A percentile compares a stretch with the other conserved stretches of the same genome.
Evolutionary conservation across 1,140 invertebrate genomes (phyloP).

Genomic region (Antheraea mylitta): DNA sequence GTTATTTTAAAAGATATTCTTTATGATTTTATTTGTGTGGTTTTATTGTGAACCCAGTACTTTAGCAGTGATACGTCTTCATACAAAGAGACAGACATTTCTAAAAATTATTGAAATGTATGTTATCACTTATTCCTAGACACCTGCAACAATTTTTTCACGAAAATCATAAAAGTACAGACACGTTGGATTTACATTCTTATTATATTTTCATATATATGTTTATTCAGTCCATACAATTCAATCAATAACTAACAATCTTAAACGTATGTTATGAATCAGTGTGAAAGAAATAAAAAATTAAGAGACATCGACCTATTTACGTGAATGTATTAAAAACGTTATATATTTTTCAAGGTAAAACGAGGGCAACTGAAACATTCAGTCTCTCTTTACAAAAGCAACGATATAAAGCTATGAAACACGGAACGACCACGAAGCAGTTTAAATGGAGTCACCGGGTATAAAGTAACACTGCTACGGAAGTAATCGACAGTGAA

Average conservation of each 20-base stretch:
- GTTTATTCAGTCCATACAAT: too few species aligned
- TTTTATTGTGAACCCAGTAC: too few species aligned
- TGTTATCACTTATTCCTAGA: too few species aligned
- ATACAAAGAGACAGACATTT: too few species aligned
- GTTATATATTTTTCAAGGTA: background rate
- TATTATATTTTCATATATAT: too few species aligned
- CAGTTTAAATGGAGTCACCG: conserved; percentile 23
- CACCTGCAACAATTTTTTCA: too few species aligned
- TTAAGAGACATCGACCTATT: background rate
- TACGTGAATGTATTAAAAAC: background rate
- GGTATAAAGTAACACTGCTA: conserved; percentile 39
- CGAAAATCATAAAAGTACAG: too few species aligned
- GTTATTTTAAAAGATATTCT: too few species aligned
- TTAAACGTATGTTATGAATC: background rate
- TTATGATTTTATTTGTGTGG: too few species aligned
- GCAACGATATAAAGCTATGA: conserved; percentile 16
- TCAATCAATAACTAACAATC: background rate
- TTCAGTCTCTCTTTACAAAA: background rate
- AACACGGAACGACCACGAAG: conserved; percentile 6
- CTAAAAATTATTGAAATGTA: too few species aligned
- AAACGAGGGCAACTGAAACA: conserved; percentile 5
- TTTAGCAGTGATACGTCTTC: too few species aligned
- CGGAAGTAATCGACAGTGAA: conserved; percentile 32
- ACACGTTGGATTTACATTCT: too few species aligned
- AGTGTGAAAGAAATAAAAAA: background rate